Evolutionary conservation across 1,140 invertebrate species (phyloP), one percentile per base, ranked within the genome.

Genomic region (Lucilia sericata): DNA sequence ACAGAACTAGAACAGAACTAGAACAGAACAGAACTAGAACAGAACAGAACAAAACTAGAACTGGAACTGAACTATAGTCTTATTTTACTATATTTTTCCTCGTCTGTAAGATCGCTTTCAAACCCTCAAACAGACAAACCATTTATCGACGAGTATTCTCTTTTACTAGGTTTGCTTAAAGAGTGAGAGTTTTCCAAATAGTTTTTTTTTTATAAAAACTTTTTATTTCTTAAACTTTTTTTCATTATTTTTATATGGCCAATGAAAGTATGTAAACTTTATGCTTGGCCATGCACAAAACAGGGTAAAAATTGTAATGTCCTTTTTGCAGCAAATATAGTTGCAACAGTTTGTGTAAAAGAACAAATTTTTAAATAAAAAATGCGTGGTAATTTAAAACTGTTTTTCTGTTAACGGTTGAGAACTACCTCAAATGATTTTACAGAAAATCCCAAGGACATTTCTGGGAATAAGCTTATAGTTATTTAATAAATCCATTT

Each of bases 231-330:
- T 76, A 10, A 60, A 12, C 0, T 36, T 78, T n/a, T 78, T 42
- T 42, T 75, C n/a, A 76, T 80, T 80, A 80, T 80, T 49, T 47
- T 80, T 80, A 80, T 80, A 80, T 49, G 42, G 76, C 76, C 76
- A 80, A 80, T 80, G 76, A 80, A 80, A 51, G 76, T 21, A 70
- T 70, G 65, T 21, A 70, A 70, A 70, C 42, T 80, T 80, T 80
- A 80, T 21, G 76, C 76, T 80, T 80, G 76, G 76, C 47, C 76
- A 80, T 80, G 76, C 76, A 80, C 47, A 80, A 80, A 80, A 80
- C 76, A 49, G 76, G 76, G 76, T 80, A 80, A 80, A 80, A 80
- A 47, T 80, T 47, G 76, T 80, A 80, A 80, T 49, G 76, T 80
- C 42, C 42, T 49, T 25, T 78, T 42, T 42, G 75, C 17, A n/a